These are phyloP conservation scores for Poeciliopsis retropinna DNA, from an alignment of 2,113 vertebrate species.

Conservation along the genomic window DNA sequence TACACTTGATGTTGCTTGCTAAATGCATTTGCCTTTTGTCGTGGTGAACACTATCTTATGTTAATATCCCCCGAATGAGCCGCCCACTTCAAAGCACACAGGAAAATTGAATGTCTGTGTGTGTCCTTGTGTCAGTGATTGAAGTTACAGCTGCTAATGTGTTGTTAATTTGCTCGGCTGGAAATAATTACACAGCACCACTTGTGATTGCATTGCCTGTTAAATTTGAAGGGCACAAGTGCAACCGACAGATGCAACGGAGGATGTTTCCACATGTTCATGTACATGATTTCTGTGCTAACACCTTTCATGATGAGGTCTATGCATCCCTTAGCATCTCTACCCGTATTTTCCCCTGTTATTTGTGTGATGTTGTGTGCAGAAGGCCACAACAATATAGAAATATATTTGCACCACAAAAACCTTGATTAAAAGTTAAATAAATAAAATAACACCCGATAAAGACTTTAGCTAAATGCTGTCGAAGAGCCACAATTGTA, in stretches of 20 bases:
- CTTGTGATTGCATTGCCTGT: constrained; percentile 30
- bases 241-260: constrained; percentile 17
- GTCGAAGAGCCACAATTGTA: no score
- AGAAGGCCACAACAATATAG: constrained; percentile 21
- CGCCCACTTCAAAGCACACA: neutral
- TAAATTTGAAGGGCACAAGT: constrained; percentile 54
- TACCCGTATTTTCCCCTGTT: constrained; percentile 14
- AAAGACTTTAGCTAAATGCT: no score
- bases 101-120: constrained; percentile 47
- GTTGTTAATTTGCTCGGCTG: constrained; percentile 58
- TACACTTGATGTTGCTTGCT: constrained; percentile 47
- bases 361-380: constrained; percentile 48
- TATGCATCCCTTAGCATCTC: constrained; percentile 44
- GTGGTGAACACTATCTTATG: constrained; percentile 60
- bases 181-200: constrained; percentile 46
- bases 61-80: constrained; percentile 33
- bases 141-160: constrained; percentile 67
- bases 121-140: constrained; percentile 63
- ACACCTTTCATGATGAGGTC: constrained; percentile 52
- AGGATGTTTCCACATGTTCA: neutral
- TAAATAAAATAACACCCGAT: no score
- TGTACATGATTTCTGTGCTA: constrained; percentile 38
- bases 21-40: constrained; percentile 54
- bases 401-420: no score
- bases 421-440: no score